phyloP scores from a whole-genome alignment of 2,113 vertebrate species.

The Hypanus sabinus region DNA sequence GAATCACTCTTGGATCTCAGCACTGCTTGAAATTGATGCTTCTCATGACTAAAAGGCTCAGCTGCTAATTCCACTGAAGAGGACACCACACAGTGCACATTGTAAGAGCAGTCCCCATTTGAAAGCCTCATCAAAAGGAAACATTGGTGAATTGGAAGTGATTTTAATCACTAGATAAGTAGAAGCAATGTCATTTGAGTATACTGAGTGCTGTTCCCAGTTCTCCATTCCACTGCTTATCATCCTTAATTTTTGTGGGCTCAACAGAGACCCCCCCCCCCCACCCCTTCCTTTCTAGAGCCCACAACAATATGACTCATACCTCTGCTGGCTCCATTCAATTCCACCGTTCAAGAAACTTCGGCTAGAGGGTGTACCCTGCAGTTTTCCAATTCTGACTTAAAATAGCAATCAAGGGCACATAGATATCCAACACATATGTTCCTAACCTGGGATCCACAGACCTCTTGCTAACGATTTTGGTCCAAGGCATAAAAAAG shows the following conservation, averaged over 20 bases:
- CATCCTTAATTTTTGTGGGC: background rate
- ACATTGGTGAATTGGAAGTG: background rate
- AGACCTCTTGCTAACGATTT: too few species aligned
- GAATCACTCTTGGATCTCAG: background rate
- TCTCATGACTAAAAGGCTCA: background rate
- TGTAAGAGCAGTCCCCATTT: background rate
- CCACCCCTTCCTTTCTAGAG: background rate
- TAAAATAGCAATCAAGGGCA: background rate
- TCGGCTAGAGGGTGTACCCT: background rate
- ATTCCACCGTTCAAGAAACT: background rate
- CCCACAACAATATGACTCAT: background rate
- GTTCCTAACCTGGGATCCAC: too few species aligned
- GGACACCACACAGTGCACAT: too few species aligned
- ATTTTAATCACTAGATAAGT: background rate
- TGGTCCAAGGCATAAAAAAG: too few species aligned
- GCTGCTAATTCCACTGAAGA: background rate
- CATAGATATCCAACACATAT: background rate
- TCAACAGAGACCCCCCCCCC: background rate
- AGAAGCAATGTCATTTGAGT: background rate
- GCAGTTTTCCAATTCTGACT: background rate
- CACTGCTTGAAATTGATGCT: background rate
- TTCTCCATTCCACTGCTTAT: background rate
- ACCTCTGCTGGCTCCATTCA: background rate
- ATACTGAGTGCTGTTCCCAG: background rate
- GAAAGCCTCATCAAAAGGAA: background rate